Evolutionary conservation across 2,888 invertebrate species (phyloP), one percentile per base, ranked within the genome.

Genomic region (Ariolimax columbianus): DNA sequence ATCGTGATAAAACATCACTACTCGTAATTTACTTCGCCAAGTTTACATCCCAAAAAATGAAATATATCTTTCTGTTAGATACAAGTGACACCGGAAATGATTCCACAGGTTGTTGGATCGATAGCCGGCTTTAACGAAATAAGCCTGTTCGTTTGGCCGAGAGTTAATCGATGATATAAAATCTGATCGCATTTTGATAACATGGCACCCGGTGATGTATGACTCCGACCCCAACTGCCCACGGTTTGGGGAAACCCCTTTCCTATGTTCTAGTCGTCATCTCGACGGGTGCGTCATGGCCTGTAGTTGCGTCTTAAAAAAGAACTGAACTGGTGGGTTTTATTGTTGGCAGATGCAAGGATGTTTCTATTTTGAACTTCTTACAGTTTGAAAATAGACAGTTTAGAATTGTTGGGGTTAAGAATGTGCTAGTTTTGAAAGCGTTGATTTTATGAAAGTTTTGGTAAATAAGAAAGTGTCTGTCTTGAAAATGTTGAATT

Each of bases 161-260:
- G 75, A 51, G 75, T 75, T 75, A 75, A 75, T 75, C 75, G 75
- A 75, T 75, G 75, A 75, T 51, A 75, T 51, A 14, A 75, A 75
- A 75, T 75, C 30, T 47, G 75, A 75, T 75, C 47, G 47, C n/a
- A 75, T 75, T 75, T 47, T 47, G 51, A 51, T 75, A n/a, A 51
- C 47, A 47, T 9, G 33, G 47, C 19, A 26, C 59, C 38, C 14
- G 3, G 38, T 72, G 72, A 72, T 72, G 72, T 23, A 72, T n/a
- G 72, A 26, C 40, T 72, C 4, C 11, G 26, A 72, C 26, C 38
- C 23, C 26, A 40, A n/a, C 26, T 38, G 38, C 26, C 23, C 40
- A 40, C 72, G 40, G 26, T 23, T 66, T 19, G 23, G 11, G 23
- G 26, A 30, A 14, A 30, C 33, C 1, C 4, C 33, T 66, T 33